A percentile compares a stretch with the other conserved stretches of the same genome.
Evolutionary conservation across 2,888 invertebrate species (phyloP).

Genomic region (Ochlodes sylvanus): DNA sequence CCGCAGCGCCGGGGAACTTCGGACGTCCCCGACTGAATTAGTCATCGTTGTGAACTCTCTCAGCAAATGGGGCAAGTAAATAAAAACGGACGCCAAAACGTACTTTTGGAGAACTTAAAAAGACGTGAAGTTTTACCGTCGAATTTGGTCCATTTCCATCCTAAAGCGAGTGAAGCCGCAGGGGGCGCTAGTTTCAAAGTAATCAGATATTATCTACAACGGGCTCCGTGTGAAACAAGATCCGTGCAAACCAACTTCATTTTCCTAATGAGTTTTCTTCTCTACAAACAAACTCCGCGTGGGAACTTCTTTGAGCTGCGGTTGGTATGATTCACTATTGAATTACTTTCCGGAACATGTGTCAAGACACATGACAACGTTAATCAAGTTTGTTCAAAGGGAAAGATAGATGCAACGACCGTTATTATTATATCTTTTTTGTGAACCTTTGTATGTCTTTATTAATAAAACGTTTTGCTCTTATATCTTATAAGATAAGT

Average conservation of each 20-base stretch:
- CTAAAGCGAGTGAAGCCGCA: not conserved
- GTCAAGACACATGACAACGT: not conserved
- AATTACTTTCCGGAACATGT: not conserved
- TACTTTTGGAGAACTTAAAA: not conserved
- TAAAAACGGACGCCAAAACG: not conserved
- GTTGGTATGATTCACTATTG: conserved; percentile 12
- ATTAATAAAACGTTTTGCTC: no score
- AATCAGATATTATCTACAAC: conserved; percentile 1
- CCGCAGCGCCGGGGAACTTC: conserved; percentile 13
- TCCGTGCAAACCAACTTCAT: conserved; percentile 8
- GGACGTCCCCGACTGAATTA: conserved; percentile 26
- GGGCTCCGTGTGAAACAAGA: not conserved
- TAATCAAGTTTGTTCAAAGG: not conserved
- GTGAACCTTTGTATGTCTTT: no score
- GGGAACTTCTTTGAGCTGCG: not conserved
- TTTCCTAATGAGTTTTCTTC: conserved; percentile 15
- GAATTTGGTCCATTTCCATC: no score
- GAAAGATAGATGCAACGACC: no score
- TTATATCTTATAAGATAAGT: no score
- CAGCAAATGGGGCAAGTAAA: not conserved
- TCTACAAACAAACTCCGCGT: conserved; percentile 4
- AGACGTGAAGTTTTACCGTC: no score
- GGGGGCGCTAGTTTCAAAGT: not conserved
- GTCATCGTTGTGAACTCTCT: conserved; percentile 19
- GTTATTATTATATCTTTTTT: no score